Evolutionary conservation across 2,888 invertebrate genomes (phyloP), one percentile per base, ranked within the genome.

Genomic region (Mythimna loreyi): DNA sequence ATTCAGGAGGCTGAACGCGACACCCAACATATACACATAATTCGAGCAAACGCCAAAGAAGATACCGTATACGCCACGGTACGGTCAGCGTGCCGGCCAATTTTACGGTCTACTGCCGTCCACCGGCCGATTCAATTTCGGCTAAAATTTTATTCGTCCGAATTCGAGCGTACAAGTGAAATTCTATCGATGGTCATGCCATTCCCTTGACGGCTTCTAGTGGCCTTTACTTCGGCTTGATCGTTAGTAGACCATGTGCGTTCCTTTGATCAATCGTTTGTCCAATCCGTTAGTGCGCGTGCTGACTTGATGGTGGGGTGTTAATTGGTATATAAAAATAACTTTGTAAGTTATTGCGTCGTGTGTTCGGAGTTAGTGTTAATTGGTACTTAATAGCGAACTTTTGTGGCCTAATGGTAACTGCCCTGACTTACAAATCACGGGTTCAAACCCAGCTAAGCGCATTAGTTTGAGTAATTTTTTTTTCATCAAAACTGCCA

Each of bases 111-210:
- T 92, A 88, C 91, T 91, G 93, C 88, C 88, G 83, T 83, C 89
- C 85, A 85, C 88, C 90, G 92, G 91, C 91, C 93, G 93, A 96
- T 94, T 96, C 95, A 95, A 96, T 96, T 95, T 94, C 91, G 92
- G 89, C 81, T 90, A 89, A 94, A 95, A 94, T 96, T 96, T 95
- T 94, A 95, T 94, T 94, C 92, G 91, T 78, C 88, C 89, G 91
- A 91, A 92, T 89, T 92, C 92, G 90, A 90, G 86, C 91, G 92
- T 91, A 89, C 91, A 86, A 91, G 91, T 91, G 92, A 90, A 93
- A 91, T 92, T 92, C 93, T 93, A 93, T 93, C 92, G 92, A 86
- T 89, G 90, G 88, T 68, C 89, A 87, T 88, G 83, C 89, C 87
- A 89, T 87, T 91, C 90, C 84, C 89, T 87, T 85, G 87, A 85